These are phyloP conservation scores for Choloepus hoffmanni DNA, from an alignment of 2,113 vertebrate genomes.

Conservation along the genomic window DNA sequence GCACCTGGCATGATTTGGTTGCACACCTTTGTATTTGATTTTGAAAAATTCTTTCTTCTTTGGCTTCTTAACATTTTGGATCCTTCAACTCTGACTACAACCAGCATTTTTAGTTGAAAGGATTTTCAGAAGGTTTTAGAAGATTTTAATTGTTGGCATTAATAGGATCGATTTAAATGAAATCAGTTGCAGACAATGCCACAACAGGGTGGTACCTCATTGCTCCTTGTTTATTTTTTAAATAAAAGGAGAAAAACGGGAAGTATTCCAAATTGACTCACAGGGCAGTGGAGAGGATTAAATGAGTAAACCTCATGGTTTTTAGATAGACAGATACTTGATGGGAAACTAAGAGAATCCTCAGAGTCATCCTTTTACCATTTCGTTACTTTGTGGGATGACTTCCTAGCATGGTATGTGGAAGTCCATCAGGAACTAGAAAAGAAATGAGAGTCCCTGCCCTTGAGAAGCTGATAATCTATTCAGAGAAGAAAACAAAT, in stretches of 20 bases:
- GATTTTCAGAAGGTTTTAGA: constrained; percentile 45
- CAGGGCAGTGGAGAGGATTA: constrained; percentile 69
- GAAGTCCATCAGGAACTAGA: not conserved
- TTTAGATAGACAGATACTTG: constrained; percentile 71
- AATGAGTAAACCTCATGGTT: constrained; percentile 66
- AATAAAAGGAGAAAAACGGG: constrained; percentile 75
- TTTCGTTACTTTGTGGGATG: not conserved
- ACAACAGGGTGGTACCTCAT: constrained; percentile 75
- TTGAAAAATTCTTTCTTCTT: constrained; percentile 63
- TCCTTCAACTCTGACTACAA: not conserved
- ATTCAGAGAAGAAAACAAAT: not conserved
- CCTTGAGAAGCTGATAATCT: not conserved
- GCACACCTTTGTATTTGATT: constrained; percentile 67
- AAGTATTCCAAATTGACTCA: constrained; percentile 83
- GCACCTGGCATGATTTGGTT: constrained; percentile 73
- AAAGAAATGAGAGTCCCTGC: not conserved
- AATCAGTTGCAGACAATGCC: constrained; percentile 77
- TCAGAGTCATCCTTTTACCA: not conserved
- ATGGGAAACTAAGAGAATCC: constrained; percentile 71
- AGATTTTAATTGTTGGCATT: constrained; percentile 66
- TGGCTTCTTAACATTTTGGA: constrained; percentile 38
- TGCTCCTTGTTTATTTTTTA: constrained; percentile 76
- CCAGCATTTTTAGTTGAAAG: constrained; percentile 52
- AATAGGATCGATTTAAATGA: constrained; percentile 76
- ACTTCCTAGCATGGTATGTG: not conserved